phyloP scores from a whole-genome alignment of 2,888 invertebrate genomes.

The Macrosiphum euphorbiae region DNA sequence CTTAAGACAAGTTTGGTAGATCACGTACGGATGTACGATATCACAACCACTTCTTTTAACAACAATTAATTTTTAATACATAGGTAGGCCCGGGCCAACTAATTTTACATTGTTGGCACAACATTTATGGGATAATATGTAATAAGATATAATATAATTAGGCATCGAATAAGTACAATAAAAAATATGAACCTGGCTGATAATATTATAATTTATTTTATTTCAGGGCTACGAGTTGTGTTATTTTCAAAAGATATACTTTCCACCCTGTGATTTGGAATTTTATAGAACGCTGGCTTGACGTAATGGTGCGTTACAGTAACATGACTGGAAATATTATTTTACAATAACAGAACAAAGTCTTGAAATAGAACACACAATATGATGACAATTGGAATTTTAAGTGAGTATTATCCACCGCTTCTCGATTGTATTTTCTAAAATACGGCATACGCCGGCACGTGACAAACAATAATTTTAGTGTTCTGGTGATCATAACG shows the following conservation, averaged over 20 bases:
- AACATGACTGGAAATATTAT: conserved; percentile 41
- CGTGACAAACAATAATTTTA: conserved; percentile 46
- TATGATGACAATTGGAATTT: conserved; percentile 56
- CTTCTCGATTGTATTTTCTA: not conserved
- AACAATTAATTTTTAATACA: not conserved
- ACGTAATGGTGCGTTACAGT: conserved; percentile 5
- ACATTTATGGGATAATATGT: not conserved
- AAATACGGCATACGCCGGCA: not conserved
- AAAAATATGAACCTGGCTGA: not conserved
- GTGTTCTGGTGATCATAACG: not conserved
- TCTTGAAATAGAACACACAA: conserved; percentile 25
- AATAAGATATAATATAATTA: not conserved
- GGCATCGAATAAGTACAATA: not conserved
- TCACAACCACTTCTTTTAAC: not conserved
- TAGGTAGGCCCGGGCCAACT: not conserved
- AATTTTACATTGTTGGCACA: not conserved
- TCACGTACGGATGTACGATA: not conserved
- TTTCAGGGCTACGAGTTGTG: conserved; percentile 52
- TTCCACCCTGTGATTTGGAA: not conserved
- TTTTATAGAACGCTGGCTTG: not conserved
- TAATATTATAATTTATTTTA: conserved; percentile 43
- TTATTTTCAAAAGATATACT: conserved; percentile 21
- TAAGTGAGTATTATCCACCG: conserved; percentile 46
- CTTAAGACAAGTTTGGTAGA: not conserved
- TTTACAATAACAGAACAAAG: conserved; percentile 50